A percentile compares a stretch with the other conserved stretches of the same genome.
These are phyloP conservation scores for Oncorhynchus gorbuscha DNA, from an alignment of 2,113 vertebrate genomes.

Conservation along the genomic window DNA sequence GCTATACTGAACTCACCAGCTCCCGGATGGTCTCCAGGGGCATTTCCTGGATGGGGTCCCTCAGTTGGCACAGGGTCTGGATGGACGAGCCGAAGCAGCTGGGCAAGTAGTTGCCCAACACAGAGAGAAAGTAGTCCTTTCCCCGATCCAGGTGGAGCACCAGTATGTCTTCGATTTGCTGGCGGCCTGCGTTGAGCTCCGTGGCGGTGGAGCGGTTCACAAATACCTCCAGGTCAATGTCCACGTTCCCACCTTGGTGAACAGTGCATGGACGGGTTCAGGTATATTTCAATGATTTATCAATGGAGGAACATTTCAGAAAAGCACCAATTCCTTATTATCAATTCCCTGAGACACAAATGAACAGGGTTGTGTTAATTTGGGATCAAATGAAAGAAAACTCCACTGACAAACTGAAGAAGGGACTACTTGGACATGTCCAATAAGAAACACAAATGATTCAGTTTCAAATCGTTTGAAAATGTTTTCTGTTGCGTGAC, in stretches of 20 bases:
- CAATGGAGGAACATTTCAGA: too few species aligned
- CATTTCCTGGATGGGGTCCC: constrained; percentile 88
- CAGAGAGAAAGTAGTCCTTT: constrained; percentile 93
- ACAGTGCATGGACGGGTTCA: too few species aligned
- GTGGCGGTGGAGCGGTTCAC: constrained; percentile 92
- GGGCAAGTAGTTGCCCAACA: constrained; percentile 89
- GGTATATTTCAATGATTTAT: too few species aligned
- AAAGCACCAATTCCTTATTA: too few species aligned
- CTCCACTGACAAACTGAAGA: too few species aligned
- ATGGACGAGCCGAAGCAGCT: constrained; percentile 92
- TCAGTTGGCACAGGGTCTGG: constrained; percentile 81
- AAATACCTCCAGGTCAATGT: constrained; percentile 89
- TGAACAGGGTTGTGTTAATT: too few species aligned
- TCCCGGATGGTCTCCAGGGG: constrained; percentile 72
- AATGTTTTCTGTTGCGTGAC: too few species aligned
- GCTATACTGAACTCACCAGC: constrained; percentile 76
- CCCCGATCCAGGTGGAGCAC: constrained; percentile 89
- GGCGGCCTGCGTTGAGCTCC: constrained; percentile 81
- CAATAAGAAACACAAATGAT: too few species aligned
- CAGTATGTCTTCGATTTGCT: constrained; percentile 92
- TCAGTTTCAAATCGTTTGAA: too few species aligned
- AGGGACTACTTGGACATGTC: too few species aligned
- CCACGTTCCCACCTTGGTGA: constrained; percentile 77
- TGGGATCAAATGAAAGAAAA: too few species aligned
- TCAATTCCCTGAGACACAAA: too few species aligned